phyloP scores from a whole-genome alignment of 1,140 invertebrate genomes.

The Phymastichus coffea region DNA sequence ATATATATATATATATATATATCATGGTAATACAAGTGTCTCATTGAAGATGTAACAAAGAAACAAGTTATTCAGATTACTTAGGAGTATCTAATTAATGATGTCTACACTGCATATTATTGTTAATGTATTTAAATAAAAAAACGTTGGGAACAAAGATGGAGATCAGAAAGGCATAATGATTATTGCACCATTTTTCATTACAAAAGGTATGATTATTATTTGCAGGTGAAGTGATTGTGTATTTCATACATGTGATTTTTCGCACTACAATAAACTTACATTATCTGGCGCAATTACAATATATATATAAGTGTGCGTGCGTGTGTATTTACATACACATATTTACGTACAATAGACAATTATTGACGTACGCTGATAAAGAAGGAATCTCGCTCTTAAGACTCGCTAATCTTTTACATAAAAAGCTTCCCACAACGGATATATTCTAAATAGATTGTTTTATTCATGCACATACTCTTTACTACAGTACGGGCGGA shows the following conservation, averaged over 20 bases:
- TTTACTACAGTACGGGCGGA: conserved; percentile 3
- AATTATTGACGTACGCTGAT: neutral
- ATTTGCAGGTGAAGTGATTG: conserved; percentile 30
- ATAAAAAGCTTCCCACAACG: conserved; percentile 10
- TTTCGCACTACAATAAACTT: conserved; percentile 15
- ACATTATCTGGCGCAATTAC: conserved; percentile 5
- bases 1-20: too few relatives aligned
- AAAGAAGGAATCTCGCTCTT: neutral
- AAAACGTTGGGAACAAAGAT: too few relatives aligned
- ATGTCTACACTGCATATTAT: too few relatives aligned
- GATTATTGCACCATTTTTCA: too few relatives aligned
- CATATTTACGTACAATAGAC: neutral
- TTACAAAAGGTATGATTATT: conserved; percentile 35
- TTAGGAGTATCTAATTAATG: too few relatives aligned
- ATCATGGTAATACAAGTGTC: too few relatives aligned
- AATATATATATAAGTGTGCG: neutral
- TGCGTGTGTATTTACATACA: neutral
- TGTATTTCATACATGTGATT: conserved; percentile 23
- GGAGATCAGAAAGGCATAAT: too few relatives aligned
- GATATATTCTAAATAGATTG: too few relatives aligned
- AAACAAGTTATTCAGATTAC: too few relatives aligned
- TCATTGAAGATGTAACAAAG: too few relatives aligned
- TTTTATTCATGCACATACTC: neutral
- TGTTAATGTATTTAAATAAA: too few relatives aligned
- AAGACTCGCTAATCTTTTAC: neutral